These are phyloP conservation scores for Conomelus anceps DNA, from an alignment of 2,888 invertebrate genomes.

Conservation along the genomic window DNA sequence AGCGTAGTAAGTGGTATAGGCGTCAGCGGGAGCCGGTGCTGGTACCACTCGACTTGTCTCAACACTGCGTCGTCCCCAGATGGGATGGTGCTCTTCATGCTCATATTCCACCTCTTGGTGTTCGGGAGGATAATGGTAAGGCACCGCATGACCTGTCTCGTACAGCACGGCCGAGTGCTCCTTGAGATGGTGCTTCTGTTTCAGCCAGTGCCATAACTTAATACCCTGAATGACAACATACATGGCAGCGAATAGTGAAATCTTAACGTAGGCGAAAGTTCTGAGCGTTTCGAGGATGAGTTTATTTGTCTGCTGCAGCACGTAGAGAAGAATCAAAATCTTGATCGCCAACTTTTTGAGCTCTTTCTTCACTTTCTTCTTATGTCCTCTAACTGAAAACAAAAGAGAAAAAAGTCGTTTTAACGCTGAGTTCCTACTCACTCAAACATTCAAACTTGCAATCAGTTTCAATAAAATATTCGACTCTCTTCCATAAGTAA, in stretches of 20 bases:
- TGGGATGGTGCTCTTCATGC: slow-evolving; percentile 18
- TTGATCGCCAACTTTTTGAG: slow-evolving; percentile 19
- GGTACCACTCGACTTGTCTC: background rate
- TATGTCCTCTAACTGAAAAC: slow-evolving; percentile 18
- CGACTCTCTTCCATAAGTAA: background rate
- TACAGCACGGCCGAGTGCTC: slow-evolving; percentile 17
- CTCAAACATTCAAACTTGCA: background rate
- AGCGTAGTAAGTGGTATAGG: background rate
- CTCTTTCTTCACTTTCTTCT: slow-evolving; percentile 20
- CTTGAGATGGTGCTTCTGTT: slow-evolving; percentile 15
- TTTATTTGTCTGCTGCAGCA: slow-evolving; percentile 13
- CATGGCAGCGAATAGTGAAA: slow-evolving; percentile 17
- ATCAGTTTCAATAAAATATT: background rate
- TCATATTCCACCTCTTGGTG: background rate
- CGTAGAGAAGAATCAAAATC: slow-evolving; percentile 22
- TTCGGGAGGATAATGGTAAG: slow-evolving; percentile 2
- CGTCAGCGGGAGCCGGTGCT: background rate
- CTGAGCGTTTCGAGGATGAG: slow-evolving; percentile 17
- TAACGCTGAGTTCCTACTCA: background rate
- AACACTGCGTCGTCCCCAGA: slow-evolving; percentile 1
- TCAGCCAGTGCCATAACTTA: slow-evolving; percentile 14
- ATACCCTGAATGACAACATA: slow-evolving; percentile 15
- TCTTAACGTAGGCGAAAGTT: slow-evolving; percentile 18
- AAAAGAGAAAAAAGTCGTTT: background rate
- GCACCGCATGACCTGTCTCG: slow-evolving; percentile 17